A percentile compares a stretch with the other conserved stretches of the same genome.
Conservation (phyloP, 2,113 vertebrate species). For the Oncorhynchus tshawytscha region DNA sequence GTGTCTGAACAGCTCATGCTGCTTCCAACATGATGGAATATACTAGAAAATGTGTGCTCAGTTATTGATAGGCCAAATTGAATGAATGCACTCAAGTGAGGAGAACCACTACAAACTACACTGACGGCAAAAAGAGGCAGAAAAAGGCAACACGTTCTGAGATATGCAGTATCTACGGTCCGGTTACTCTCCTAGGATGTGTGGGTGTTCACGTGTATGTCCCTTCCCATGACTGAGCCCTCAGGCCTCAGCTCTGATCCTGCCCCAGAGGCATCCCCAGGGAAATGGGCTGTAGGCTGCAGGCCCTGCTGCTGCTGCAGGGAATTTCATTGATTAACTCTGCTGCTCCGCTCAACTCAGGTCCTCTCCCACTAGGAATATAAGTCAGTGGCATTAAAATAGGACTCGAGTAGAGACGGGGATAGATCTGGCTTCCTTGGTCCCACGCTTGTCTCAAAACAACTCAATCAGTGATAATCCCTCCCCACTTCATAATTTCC, state of each 20-base stretch:
- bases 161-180: slow-evolving; percentile 58
- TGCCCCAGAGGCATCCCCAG: too few species aligned
- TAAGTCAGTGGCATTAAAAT: slow-evolving; percentile 48
- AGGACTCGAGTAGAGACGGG: background rate
- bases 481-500: slow-evolving; percentile 31
- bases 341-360: slow-evolving; percentile 40
- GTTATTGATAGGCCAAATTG: too few species aligned
- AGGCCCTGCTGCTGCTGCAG: slow-evolving; percentile 37
- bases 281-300: background rate
- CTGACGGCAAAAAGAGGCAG: slow-evolving; percentile 18
- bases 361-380: slow-evolving; percentile 31
- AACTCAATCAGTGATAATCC: slow-evolving; percentile 43
- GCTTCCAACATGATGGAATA: slow-evolving; percentile 79
- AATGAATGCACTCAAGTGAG: too few species aligned
- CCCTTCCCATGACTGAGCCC: background rate
- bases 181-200: background rate
- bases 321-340: slow-evolving; percentile 61
- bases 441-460: background rate
- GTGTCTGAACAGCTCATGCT: slow-evolving; percentile 54
- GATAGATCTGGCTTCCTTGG: slow-evolving; percentile 6
- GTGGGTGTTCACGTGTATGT: background rate
- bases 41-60: slow-evolving; percentile 13
- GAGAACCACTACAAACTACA: too few species aligned
- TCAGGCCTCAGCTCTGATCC: background rate
- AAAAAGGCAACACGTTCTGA: slow-evolving; percentile 65